Percentiles rank a stretch among this genome's conserved stretches.
These are phyloP conservation scores for Anarrhichthys ocellatus DNA, from an alignment of 2,113 vertebrate species.

Conservation along the genomic window DNA sequence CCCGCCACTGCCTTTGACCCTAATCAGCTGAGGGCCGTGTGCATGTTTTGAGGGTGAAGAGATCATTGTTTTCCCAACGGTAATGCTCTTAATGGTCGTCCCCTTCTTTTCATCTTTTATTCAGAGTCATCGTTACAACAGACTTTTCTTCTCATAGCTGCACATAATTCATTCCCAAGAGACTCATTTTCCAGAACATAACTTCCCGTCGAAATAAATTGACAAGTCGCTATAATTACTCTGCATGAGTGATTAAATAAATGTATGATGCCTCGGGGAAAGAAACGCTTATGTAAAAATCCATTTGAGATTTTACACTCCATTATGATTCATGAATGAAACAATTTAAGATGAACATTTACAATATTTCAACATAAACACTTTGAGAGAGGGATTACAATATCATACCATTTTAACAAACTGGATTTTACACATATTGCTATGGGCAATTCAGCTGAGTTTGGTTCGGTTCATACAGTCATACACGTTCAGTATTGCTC, in stretches of 20 bases:
- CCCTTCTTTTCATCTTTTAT: not conserved
- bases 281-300: not conserved
- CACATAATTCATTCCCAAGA: not conserved
- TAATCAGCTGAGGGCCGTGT: constrained; percentile 1
- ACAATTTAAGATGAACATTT: not conserved
- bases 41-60: not conserved
- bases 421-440: not conserved
- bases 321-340: not conserved
- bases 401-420: not conserved
- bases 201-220: not conserved
- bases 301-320: not conserved
- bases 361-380: not conserved
- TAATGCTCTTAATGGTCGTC: not conserved
- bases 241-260: not conserved
- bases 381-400: not conserved
- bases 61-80: constrained; percentile 12
- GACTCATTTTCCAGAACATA: not conserved
- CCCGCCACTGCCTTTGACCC: constrained; percentile 34
- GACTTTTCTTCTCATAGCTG: not conserved
- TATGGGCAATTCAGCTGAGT: not conserved
- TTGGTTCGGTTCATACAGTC: not conserved
- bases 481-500: no score
- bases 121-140: not conserved
- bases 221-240: not conserved
- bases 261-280: not conserved